These are phyloP conservation scores for Pangasius krempfi DNA, from an alignment of 2,797 vertebrate species.

Conservation along the genomic window DNA sequence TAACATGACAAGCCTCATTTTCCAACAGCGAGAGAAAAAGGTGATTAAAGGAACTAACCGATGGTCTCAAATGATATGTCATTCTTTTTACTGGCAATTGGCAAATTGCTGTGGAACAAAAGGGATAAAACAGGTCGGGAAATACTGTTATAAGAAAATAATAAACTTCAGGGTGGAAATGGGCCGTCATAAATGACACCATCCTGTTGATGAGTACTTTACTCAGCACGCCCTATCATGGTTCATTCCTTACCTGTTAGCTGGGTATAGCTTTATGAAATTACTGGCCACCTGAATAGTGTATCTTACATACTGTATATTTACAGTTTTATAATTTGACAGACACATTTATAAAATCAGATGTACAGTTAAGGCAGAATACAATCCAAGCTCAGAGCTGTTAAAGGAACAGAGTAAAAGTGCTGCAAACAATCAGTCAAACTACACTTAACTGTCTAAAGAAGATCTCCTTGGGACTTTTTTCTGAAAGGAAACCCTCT, in stretches of 20 bases:
- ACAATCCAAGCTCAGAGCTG: not conserved
- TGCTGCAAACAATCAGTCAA: not conserved
- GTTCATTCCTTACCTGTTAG: not conserved
- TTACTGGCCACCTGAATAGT: not conserved
- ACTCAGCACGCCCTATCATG: not conserved
- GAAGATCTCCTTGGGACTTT: not conserved
- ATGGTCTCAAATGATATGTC: not conserved
- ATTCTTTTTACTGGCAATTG: not conserved
- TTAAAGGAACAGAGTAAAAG: not conserved
- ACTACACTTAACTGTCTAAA: not conserved
- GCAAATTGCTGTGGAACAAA: not conserved
- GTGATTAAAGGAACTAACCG: not conserved
- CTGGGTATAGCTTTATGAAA: not conserved
- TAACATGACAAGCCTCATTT: not conserved
- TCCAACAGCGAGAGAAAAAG: not conserved
- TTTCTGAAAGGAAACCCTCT: not conserved
- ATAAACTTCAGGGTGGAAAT: not conserved
- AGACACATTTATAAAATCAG: not conserved
- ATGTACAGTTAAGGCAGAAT: not conserved
- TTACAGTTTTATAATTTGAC: not conserved
- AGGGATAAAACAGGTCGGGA: not conserved
- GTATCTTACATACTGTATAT: not conserved
- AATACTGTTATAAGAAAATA: not conserved
- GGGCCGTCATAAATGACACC: not conserved
- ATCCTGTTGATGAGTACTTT: not conserved